Evolutionary conservation across 2,888 invertebrate genomes (phyloP), one percentile per base, ranked within the genome.

Genomic region (Drosophila quasianomalipes): DNA sequence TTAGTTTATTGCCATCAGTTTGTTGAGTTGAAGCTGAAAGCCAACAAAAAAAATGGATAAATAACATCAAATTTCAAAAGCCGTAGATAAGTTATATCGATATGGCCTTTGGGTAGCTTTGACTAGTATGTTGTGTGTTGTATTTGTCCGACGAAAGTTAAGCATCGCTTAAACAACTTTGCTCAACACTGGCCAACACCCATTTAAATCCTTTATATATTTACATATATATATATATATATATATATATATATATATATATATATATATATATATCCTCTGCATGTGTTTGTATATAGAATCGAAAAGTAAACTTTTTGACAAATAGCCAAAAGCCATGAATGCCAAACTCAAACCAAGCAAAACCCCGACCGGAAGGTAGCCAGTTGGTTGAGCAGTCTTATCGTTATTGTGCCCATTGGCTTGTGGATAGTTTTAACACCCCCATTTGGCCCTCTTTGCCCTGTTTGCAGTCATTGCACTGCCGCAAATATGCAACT

Each of bases 301-400:
- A 65, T 68, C 26, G 75, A 68, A 74, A 70, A 54, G 64, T 67
- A 75, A 83, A 74, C 70, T 89, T 80, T 84, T 90, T 85, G 85
- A 87, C 90, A 85, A 85, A 89, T 87, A 81, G 82, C 80, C 82
- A 87, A 89, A 87, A 85, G 85, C 70, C 78, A 73, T 87, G 77
- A 87, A 80, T 71, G 76, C 61, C 67, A 49, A 49, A 51, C 59
- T 12, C 60, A 59, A 72, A 74, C 47, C 47, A 4, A 47, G 16
- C 47, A 26, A 7, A 16, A 26, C 22, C 57, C 49, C 69, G 54
- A 62, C 85, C 85, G 85, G 78, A 89, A 85, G 85, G 69, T 72
- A 77, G 68, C 57, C 82, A 60, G 76, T 66, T 61, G 70, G 67
- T 28, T 67, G 68, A 65, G 71, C 82, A 68, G 70, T 79, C 86